Evolutionary conservation across 2,888 invertebrate genomes (phyloP).

Genomic region (Lasioglossum malachurum): DNA sequence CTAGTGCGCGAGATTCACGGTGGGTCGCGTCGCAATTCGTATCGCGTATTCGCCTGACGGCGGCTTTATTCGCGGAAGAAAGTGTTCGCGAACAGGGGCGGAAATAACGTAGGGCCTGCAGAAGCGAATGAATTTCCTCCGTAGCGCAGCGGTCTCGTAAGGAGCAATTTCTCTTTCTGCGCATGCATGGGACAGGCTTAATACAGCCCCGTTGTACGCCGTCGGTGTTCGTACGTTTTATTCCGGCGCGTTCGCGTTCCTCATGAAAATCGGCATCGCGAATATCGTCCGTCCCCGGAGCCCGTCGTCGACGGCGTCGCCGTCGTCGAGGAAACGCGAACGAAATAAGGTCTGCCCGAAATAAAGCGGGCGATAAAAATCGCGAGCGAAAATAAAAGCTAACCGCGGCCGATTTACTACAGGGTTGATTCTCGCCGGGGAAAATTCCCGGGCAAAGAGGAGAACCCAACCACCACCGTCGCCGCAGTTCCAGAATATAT

Average conservation of each 20-base stretch:
- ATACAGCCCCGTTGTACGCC: constrained; percentile 42
- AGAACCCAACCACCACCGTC: background rate
- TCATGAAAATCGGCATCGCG: constrained; percentile 52
- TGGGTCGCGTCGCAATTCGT: background rate
- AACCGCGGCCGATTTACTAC: constrained; percentile 14
- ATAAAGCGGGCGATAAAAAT: constrained; percentile 45
- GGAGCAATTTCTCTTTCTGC: constrained; percentile 58
- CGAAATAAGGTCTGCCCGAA: constrained; percentile 37
- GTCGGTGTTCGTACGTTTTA: constrained; percentile 56
- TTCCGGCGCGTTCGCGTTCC: constrained; percentile 42
- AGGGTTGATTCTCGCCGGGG: constrained; percentile 10
- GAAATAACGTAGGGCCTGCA: background rate
- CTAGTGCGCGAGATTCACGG: background rate
- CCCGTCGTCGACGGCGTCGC: background rate
- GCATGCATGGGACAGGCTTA: constrained; percentile 55
- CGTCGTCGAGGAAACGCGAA: constrained; percentile 18
- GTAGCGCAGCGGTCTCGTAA: constrained; percentile 33
- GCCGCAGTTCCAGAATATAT: background rate
- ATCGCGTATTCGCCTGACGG: background rate
- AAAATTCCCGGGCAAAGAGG: constrained; percentile 16
- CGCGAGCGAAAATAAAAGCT: constrained; percentile 23
- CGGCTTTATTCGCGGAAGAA: background rate
- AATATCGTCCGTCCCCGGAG: background rate
- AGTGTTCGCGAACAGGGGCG: background rate
- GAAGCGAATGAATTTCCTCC: constrained; percentile 41